A percentile compares a stretch with the other conserved stretches of the same genome.
These are phyloP conservation scores for Cuniculus paca DNA, from an alignment of 2,797 vertebrate species.

Conservation along the genomic window DNA sequence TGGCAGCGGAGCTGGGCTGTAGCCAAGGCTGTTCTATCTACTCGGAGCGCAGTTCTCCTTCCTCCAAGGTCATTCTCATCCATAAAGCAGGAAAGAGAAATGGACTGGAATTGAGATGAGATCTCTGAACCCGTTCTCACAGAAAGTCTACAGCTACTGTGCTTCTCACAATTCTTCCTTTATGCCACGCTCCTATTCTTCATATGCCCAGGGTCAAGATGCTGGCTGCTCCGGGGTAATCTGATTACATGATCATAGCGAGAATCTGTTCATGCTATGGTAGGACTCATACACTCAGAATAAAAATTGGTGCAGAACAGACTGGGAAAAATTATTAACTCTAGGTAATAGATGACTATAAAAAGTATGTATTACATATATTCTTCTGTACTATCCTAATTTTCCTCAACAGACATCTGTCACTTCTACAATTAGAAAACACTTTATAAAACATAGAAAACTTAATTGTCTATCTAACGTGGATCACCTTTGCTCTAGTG, in stretches of 20 bases:
- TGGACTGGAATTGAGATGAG: not conserved
- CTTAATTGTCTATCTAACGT: not conserved
- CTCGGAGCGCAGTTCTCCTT: slow-evolving; percentile 39
- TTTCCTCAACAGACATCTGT: not conserved
- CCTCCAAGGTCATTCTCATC: slow-evolving; percentile 69
- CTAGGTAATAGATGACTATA: not conserved
- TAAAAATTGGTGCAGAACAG: not conserved
- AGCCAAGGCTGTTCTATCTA: slow-evolving; percentile 59
- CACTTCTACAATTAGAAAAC: slow-evolving; percentile 14
- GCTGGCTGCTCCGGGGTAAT: not conserved
- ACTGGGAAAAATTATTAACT: slow-evolving; percentile 17
- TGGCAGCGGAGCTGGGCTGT: slow-evolving; percentile 23
- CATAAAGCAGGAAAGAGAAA: slow-evolving; percentile 23
- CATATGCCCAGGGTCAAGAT: not conserved
- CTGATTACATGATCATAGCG: not conserved
- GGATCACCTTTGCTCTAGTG: slow-evolving; percentile 33
- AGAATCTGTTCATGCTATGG: not conserved
- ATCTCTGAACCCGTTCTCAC: not conserved
- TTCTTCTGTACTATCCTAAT: slow-evolving; percentile 9
- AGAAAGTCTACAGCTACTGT: not conserved
- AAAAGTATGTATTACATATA: not conserved
- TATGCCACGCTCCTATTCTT: not conserved
- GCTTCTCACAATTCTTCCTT: not conserved
- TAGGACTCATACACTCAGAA: not conserved
- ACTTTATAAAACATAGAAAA: not conserved